Percentiles rank a stretch among this genome's conserved stretches.
Evolutionary conservation across 2,888 invertebrate genomes (phyloP).

Genomic region (Amorpha juglandis): DNA sequence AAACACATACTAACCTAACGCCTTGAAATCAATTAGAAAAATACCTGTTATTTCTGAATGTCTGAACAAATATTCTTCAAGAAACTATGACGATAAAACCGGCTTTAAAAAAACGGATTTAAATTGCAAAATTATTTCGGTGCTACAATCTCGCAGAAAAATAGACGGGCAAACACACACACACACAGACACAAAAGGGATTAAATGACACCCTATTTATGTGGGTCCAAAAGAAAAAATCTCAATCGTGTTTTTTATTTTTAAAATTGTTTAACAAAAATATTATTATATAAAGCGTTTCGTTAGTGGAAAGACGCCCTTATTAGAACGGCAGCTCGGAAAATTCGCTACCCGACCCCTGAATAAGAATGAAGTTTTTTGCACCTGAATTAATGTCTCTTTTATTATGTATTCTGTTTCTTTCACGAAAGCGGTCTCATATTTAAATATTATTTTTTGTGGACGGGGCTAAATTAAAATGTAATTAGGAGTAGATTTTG

Average conservation of each 20-base stretch:
- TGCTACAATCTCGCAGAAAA: no score
- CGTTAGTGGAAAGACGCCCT: slow-evolving; percentile 18
- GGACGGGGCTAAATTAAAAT: slow-evolving; percentile 37
- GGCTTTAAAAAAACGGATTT: no score
- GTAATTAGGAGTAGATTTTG: slow-evolving; percentile 35
- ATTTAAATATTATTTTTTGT: slow-evolving; percentile 31
- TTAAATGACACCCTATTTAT: no score
- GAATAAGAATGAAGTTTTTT: slow-evolving; percentile 70
- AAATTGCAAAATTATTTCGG: no score
- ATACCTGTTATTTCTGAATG: no score
- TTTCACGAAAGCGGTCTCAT: slow-evolving; percentile 32
- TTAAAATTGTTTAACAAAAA: not conserved
- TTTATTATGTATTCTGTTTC: slow-evolving; percentile 52
- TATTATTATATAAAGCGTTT: not conserved
- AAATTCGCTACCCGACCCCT: slow-evolving; percentile 57
- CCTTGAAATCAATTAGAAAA: no score
- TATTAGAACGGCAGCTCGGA: slow-evolving; percentile 43
- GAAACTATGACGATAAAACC: no score
- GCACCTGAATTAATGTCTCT: slow-evolving; percentile 47
- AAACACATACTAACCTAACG: no score
- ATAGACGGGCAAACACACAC: no score
- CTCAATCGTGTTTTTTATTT: not conserved
- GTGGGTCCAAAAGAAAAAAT: no score
- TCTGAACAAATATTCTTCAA: no score
- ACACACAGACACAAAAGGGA: no score